Evolutionary conservation across 2,888 invertebrate genomes (phyloP).

Genomic region (Pimpla rufipes): DNA sequence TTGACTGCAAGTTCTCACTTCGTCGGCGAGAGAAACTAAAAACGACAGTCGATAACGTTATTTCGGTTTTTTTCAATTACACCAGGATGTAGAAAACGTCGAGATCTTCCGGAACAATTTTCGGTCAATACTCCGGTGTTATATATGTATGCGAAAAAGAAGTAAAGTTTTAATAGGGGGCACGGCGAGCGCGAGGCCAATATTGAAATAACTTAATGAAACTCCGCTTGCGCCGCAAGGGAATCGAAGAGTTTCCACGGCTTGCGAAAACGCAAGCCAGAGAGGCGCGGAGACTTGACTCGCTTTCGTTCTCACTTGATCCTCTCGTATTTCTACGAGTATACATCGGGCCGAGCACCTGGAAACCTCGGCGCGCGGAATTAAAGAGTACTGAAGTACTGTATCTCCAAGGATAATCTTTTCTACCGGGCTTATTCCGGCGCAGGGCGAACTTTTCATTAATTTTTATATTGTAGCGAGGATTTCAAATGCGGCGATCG

Average conservation of each 20-base stretch:
- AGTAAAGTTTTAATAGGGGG: slow-evolving; percentile 58
- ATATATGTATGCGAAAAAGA: slow-evolving; percentile 26
- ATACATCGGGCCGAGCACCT: background rate
- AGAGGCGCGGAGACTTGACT: slow-evolving; percentile 1
- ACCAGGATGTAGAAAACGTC: slow-evolving; percentile 18
- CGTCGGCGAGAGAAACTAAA: background rate
- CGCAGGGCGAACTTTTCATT: slow-evolving; percentile 29
- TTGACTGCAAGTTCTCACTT: background rate
- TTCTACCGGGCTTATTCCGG: background rate
- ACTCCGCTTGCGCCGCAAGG: slow-evolving; percentile 49
- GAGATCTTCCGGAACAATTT: slow-evolving; percentile 25
- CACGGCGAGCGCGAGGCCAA: slow-evolving; percentile 62
- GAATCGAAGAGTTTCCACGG: slow-evolving; percentile 60
- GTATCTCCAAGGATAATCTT: background rate
- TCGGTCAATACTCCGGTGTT: slow-evolving; percentile 32
- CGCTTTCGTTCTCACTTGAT: slow-evolving; percentile 46
- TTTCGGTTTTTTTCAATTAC: slow-evolving; percentile 14
- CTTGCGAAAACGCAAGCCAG: slow-evolving; percentile 47
- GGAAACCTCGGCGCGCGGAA: slow-evolving; percentile 24
- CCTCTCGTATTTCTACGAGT: slow-evolving; percentile 35
- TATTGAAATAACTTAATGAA: slow-evolving; percentile 69
- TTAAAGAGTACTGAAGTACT: slow-evolving; percentile 48
- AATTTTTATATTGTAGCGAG: background rate
- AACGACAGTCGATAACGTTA: slow-evolving; percentile 2
- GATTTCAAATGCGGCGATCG: background rate